These are phyloP conservation scores for Hydropotes inermis DNA, from an alignment of 2,113 vertebrate species.

Conservation along the genomic window DNA sequence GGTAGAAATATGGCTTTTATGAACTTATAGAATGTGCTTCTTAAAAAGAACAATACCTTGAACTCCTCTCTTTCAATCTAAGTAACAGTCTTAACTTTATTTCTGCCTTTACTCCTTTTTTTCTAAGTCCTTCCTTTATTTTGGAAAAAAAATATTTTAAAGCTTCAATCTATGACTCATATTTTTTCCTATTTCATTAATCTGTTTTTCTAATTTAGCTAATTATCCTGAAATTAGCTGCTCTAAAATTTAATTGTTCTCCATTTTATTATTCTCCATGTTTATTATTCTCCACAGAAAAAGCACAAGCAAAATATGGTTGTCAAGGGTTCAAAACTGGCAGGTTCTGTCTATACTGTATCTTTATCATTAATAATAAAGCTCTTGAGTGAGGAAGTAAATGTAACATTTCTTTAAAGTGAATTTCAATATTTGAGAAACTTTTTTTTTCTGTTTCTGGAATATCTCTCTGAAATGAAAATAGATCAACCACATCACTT, in stretches of 20 bases:
- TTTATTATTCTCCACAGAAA: neutral
- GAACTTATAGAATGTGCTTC: neutral
- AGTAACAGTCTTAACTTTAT: constrained; percentile 32
- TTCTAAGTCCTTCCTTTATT: neutral
- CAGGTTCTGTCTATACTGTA: neutral
- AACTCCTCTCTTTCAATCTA: neutral
- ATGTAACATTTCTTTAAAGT: constrained; percentile 48
- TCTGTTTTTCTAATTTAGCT: constrained; percentile 35
- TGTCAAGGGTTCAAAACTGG: constrained; percentile 16
- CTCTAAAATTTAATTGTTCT: constrained; percentile 37
- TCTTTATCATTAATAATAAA: constrained; percentile 12
- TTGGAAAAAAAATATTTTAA: constrained; percentile 1
- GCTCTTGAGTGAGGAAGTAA: constrained; percentile 14
- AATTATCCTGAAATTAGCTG: constrained; percentile 31
- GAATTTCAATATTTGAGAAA: constrained; percentile 35
- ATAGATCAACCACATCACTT: constrained; percentile 41
- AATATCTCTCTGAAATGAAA: constrained; percentile 62
- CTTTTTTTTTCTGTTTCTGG: constrained; percentile 22
- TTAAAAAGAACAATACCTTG: constrained; percentile 3
- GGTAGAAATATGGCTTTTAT: constrained; percentile 12
- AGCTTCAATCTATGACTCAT: constrained; percentile 16
- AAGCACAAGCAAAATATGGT: neutral
- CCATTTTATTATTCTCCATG: constrained; percentile 17
- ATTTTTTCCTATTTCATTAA: constrained; percentile 27
- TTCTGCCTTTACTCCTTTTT: constrained; percentile 28